Percentiles rank a stretch among this genome's conserved stretches.
Conservation (phyloP, 2,888 invertebrate genomes). For the Netelia fuscicornis region DNA sequence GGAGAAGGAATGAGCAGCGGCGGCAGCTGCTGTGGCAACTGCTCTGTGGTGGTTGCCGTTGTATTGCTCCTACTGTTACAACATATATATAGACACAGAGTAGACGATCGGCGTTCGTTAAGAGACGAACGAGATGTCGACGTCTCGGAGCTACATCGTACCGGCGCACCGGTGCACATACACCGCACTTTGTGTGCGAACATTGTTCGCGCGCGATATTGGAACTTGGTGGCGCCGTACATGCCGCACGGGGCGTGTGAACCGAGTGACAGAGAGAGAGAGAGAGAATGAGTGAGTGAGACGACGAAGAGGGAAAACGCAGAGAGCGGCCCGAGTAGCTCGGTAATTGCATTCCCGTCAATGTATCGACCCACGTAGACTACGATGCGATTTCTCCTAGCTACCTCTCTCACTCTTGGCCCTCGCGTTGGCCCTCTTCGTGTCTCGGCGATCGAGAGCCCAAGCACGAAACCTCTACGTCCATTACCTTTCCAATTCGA, state of each 20-base stretch:
- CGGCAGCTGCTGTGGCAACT: conserved; percentile 41
- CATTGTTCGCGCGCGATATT: conserved; percentile 61
- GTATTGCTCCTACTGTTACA: conserved; percentile 5
- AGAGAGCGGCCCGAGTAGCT: conserved; percentile 66
- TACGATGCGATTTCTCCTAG: conserved; percentile 59
- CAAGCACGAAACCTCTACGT: conserved; percentile 69
- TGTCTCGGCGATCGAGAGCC: conserved; percentile 63
- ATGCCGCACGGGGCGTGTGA: conserved; percentile 13
- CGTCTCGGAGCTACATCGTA: conserved; percentile 33
- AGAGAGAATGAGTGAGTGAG: conserved; percentile 9
- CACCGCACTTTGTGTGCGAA: conserved; percentile 35
- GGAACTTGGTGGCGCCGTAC: conserved; percentile 52
- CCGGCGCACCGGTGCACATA: conserved; percentile 19
- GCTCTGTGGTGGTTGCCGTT: conserved; percentile 31
- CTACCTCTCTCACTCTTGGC: conserved; percentile 43
- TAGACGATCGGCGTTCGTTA: conserved; percentile 42
- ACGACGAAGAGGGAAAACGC: conserved; percentile 24
- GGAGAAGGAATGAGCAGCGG: conserved; percentile 22
- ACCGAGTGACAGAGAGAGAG: not conserved
- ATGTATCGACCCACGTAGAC: conserved; percentile 71
- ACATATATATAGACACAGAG: not conserved
- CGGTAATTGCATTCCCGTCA: conserved; percentile 72
- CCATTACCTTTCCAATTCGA: conserved; percentile 73
- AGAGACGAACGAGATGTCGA: conserved; percentile 48
- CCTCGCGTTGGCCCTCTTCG: conserved; percentile 56